Conservation (phyloP, 2,888 invertebrate species). For the Volucella bombylans region DNA sequence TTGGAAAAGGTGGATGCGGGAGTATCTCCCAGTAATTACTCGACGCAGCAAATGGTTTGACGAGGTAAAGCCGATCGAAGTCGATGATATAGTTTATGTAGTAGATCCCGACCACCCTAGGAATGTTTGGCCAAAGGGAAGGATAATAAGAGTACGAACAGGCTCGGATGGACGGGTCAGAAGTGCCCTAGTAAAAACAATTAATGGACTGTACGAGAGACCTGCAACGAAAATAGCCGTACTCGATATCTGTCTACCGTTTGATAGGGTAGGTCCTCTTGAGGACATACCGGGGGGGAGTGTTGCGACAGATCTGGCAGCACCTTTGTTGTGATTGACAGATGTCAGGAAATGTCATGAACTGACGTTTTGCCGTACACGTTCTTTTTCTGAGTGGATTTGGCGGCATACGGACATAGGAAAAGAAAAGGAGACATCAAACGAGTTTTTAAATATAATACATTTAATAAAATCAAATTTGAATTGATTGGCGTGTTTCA, state of each 20-base stretch:
- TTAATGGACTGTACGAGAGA: slow-evolving; percentile 39
- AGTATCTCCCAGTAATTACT: slow-evolving; percentile 72
- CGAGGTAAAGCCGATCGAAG: slow-evolving; percentile 18
- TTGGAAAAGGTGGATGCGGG: slow-evolving; percentile 73
- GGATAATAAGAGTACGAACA: slow-evolving; percentile 19
- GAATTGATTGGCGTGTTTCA: neutral
- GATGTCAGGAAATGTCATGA: no score
- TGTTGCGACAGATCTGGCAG: no score
- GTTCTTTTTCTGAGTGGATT: no score
- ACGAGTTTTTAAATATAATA: neutral
- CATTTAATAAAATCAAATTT: neutral
- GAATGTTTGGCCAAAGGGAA: slow-evolving; percentile 68
- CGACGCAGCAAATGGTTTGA: slow-evolving; percentile 65
- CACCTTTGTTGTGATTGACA: no score
- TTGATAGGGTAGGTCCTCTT: no score
- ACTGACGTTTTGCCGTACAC: no score
- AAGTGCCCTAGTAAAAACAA: slow-evolving; percentile 42
- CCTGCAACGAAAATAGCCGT: slow-evolving; percentile 51
- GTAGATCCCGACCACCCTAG: slow-evolving; percentile 53
- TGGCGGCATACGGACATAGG: no score
- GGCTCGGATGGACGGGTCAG: slow-evolving; percentile 59
- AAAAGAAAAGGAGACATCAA: neutral
- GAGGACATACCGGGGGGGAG: no score
- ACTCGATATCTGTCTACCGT: no score
- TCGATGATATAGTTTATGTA: slow-evolving; percentile 60